Percentiles rank a stretch among this genome's conserved stretches.
Conservation (phyloP, 2,113 vertebrate genomes). For the Gallinago jamesoni region DNA sequence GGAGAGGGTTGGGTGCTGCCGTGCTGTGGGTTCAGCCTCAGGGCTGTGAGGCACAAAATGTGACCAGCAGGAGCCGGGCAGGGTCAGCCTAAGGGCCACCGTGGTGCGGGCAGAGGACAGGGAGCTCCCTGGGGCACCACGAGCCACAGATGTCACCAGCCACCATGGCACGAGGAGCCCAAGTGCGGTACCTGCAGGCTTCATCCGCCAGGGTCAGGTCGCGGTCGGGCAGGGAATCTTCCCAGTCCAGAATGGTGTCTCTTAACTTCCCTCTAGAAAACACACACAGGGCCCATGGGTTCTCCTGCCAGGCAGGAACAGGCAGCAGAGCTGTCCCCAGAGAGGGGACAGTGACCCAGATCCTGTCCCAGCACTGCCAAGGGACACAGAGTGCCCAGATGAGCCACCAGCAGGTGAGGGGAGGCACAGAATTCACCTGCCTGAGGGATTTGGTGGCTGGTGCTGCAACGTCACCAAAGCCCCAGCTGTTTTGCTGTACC, state of each 20-base stretch:
- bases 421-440: neutral
- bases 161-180: rapidly evolving
- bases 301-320: neutral
- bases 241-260: constrained; percentile 97
- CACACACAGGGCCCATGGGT: neutral
- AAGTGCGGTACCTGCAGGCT: constrained; percentile 83
- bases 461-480: neutral
- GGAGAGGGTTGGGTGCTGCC: neutral
- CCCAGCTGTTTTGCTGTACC: neutral
- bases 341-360: neutral
- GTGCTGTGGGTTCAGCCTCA: neutral
- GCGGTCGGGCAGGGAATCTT: constrained; percentile 89
- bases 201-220: constrained; percentile 90
- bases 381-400: neutral
- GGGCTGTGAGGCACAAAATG: neutral
- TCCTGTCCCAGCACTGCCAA: rapidly evolving
- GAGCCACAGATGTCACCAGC: neutral
- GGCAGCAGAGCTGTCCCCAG: neutral
- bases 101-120: neutral
- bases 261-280: constrained; percentile 86
- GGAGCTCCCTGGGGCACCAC: neutral
- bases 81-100: neutral
- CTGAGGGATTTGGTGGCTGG: neutral
- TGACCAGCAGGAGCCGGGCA: rapidly evolving
- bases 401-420: rapidly evolving